phyloP scores from a whole-genome alignment of 2,888 invertebrate species.

The Dolomedes plantarius region DNA sequence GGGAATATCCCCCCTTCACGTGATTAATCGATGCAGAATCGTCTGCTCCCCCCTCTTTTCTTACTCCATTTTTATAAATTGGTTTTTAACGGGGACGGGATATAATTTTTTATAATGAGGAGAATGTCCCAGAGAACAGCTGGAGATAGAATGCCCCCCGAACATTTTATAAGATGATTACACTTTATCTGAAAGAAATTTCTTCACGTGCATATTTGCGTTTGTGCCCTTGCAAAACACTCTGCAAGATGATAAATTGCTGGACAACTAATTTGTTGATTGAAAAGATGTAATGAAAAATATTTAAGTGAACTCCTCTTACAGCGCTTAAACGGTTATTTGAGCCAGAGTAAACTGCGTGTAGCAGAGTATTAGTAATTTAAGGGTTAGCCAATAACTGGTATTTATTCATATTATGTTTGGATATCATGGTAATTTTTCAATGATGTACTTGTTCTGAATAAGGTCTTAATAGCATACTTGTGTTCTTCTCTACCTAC shows the following conservation, averaged over 20 bases:
- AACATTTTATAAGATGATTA: conserved; percentile 9
- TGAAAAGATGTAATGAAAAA: conserved; percentile 13
- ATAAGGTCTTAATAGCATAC: not conserved
- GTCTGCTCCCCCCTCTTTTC: not conserved
- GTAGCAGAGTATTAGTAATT: not conserved
- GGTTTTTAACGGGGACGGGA: conserved; percentile 25
- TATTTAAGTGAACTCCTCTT: not conserved
- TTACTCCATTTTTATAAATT: conserved; percentile 34
- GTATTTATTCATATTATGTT: not conserved
- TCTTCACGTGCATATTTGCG: not conserved
- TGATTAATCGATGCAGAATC: conserved; percentile 63
- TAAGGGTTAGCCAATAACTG: not conserved
- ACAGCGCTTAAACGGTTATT: not conserved
- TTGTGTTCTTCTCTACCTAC: too few species aligned
- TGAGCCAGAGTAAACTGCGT: not conserved
- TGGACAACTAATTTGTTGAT: conserved; percentile 2
- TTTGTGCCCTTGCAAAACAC: not conserved
- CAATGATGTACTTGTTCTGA: not conserved
- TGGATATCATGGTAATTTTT: not conserved
- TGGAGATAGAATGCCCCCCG: not conserved
- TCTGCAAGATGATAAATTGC: conserved; percentile 6
- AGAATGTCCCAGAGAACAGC: not conserved
- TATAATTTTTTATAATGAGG: conserved; percentile 25
- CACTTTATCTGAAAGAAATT: not conserved
- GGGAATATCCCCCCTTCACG: conserved; percentile 34